Conservation (phyloP, 1,140 invertebrate species). For the Aphaenogaster rudis region DNA sequence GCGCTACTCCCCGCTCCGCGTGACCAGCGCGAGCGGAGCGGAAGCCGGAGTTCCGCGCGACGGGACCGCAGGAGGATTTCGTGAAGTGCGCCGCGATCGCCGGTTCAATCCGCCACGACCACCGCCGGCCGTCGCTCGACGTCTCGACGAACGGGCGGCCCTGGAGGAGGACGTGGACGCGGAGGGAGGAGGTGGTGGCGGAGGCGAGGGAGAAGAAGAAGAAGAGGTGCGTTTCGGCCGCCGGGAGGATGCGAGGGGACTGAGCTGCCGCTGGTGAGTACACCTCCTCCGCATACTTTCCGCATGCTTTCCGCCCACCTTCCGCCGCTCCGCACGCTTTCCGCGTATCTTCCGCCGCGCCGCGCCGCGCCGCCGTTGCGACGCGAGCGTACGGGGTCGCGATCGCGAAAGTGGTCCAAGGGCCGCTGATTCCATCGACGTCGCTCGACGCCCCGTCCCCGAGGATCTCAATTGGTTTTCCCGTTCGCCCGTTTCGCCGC, state of each 20-base stretch:
- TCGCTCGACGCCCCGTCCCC: not conserved
- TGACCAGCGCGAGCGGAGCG: slow-evolving; percentile 11
- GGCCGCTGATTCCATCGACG: not conserved
- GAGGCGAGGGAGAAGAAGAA: not conserved
- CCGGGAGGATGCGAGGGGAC: slow-evolving; percentile 24
- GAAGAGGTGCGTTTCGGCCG: slow-evolving; percentile 4
- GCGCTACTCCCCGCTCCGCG: not conserved
- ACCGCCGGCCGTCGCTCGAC: slow-evolving; percentile 18
- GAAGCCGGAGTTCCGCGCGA: not conserved
- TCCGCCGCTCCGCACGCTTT: not conserved
- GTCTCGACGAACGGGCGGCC: slow-evolving; percentile 13
- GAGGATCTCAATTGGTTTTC: not conserved
- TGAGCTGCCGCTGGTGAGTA: slow-evolving; percentile 27
- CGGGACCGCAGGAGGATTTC: not conserved
- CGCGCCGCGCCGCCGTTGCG: not conserved
- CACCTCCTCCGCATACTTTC: not conserved
- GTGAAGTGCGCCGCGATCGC: slow-evolving; percentile 9
- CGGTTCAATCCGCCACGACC: slow-evolving; percentile 25
- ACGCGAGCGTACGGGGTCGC: not conserved
- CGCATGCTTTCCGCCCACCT: not conserved
- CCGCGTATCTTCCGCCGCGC: not conserved
- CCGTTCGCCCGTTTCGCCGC: not conserved
- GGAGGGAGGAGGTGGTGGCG: not conserved
- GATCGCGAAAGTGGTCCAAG: not conserved
- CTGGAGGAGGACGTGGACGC: slow-evolving; percentile 7